Conservation (phyloP, 2,888 invertebrate genomes). For the Tryphoninae sp. region DNA sequence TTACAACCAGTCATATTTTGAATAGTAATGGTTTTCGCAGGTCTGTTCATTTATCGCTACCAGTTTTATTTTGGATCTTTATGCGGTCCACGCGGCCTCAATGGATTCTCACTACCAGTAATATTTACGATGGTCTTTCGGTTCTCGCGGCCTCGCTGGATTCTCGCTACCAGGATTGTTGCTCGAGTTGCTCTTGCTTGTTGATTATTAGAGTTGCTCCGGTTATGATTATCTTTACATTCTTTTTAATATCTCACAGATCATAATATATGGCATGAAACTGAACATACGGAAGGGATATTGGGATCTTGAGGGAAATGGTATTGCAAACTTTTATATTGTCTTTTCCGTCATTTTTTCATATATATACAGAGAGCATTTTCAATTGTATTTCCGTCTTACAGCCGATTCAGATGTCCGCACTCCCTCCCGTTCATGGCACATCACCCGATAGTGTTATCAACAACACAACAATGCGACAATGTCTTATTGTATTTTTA, state of each 20-base stretch:
- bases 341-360: neutral
- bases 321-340: slow-evolving; percentile 15
- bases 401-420: neutral
- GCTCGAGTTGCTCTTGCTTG: no score
- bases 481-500: no score
- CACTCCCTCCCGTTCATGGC: neutral
- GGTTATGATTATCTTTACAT: slow-evolving; percentile 13
- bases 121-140: neutral
- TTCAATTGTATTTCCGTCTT: slow-evolving; percentile 2
- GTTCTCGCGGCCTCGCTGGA: neutral
- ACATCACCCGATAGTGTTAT: neutral
- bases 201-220: slow-evolving; percentile 1
- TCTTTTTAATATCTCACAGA: slow-evolving; percentile 8
- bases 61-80: slow-evolving; percentile 24
- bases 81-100: slow-evolving; percentile 3
- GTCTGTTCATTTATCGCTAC: slow-evolving; percentile 14
- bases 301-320: neutral
- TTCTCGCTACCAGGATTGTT: slow-evolving; percentile 6
- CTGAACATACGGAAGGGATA: slow-evolving; percentile 12
- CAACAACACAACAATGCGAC: no score
- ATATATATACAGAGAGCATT: neutral
- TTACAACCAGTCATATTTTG: neutral
- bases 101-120: slow-evolving; percentile 18
- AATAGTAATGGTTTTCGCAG: neutral
- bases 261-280: slow-evolving; percentile 3